Conservation (phyloP, 2,888 invertebrate species). For the Steinernema hermaphroditum region DNA sequence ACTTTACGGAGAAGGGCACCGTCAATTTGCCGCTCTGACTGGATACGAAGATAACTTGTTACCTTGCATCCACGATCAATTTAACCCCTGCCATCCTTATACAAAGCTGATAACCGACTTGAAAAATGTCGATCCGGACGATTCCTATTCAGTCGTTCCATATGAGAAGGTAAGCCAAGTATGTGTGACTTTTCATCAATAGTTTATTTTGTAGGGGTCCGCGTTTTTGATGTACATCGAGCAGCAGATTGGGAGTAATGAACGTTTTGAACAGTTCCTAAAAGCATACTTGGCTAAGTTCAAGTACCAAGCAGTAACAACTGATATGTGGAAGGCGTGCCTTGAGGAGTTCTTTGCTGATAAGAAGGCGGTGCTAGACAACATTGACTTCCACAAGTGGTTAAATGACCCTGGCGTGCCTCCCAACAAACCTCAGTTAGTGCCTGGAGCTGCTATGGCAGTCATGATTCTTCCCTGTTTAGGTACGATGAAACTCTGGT, state of each 20-base stretch:
- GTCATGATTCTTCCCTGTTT: no score
- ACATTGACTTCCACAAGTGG: constrained; percentile 66
- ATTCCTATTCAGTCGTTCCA: constrained; percentile 84
- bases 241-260: constrained; percentile 78
- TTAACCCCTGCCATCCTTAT: constrained; percentile 60
- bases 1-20: constrained; percentile 72
- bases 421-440: constrained; percentile 78
- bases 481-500: constrained; percentile 77
- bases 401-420: constrained; percentile 77
- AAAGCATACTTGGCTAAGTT: constrained; percentile 79
- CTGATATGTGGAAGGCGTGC: constrained; percentile 80
- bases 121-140: constrained; percentile 83
- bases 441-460: no score
- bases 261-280: constrained; percentile 81
- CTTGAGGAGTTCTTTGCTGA: constrained; percentile 75
- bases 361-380: constrained; percentile 69
- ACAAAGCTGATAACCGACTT: constrained; percentile 69
- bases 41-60: constrained; percentile 79
- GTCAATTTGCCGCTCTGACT: constrained; percentile 81
- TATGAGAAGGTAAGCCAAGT: constrained; percentile 78
- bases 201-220: constrained; percentile 70
- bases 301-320: constrained; percentile 81
- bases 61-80: constrained; percentile 71
- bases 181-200: no score
- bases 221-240: constrained; percentile 86